Percentiles rank a stretch among this genome's conserved stretches.
Evolutionary conservation across 2,113 vertebrate genomes (phyloP).

Genomic region (Erpornis zantholeuca): DNA sequence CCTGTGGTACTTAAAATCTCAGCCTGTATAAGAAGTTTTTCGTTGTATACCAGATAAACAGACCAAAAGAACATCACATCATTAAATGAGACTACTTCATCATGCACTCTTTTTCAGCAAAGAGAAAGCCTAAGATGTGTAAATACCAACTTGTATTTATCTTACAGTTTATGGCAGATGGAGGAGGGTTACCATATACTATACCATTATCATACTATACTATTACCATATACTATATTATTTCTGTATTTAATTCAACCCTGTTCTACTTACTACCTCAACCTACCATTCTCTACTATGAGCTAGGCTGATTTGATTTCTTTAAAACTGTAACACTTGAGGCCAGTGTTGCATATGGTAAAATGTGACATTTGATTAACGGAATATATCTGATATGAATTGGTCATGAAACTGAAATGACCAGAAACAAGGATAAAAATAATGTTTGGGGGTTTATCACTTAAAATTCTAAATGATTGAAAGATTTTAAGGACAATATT

Average conservation of each 20-base stretch:
- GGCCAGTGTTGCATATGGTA: constrained; percentile 1
- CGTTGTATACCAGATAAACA: background rate
- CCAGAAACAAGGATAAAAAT: background rate
- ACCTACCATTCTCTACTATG: background rate
- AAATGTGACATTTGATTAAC: background rate
- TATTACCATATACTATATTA: background rate
- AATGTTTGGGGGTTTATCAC: background rate
- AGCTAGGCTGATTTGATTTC: constrained; percentile 7
- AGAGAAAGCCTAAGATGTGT: background rate
- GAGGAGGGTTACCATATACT: background rate
- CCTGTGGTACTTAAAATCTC: background rate
- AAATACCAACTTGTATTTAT: background rate
- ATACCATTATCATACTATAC: too few relatives aligned
- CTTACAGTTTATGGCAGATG: background rate
- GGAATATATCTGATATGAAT: background rate
- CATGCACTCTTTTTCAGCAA: background rate
- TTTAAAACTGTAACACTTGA: constrained; percentile 20
- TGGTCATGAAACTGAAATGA: background rate
- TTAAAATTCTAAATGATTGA: background rate
- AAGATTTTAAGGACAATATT: background rate
- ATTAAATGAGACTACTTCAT: background rate
- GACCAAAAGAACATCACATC: background rate
- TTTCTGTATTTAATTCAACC: background rate
- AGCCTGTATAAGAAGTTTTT: background rate
- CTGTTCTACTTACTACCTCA: background rate